A percentile compares a stretch with the other conserved stretches of the same genome.
These are phyloP conservation scores for Lycopodina hypogea DNA, from an alignment of 37 sponge, comb jelly and placozoan species.

Conservation along the genomic window DNA sequence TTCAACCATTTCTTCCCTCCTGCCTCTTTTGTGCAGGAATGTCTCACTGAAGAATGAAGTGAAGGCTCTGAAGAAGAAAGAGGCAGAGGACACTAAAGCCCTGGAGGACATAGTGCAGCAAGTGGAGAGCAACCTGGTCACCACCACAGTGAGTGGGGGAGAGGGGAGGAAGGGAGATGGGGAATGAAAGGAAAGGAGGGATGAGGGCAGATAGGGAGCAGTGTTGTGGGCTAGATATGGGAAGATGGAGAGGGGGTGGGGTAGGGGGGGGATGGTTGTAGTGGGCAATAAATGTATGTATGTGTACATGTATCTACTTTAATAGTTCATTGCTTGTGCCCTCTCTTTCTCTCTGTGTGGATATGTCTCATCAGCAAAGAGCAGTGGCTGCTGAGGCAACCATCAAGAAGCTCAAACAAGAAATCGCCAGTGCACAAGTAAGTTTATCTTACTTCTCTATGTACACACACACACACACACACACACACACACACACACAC, in stretches of 20 bases:
- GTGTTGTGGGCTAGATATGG: background rate
- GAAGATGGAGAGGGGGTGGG: background rate
- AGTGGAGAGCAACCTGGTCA: slow-evolving; percentile 67
- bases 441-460: background rate
- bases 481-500: background rate
- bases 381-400: slow-evolving; percentile 52
- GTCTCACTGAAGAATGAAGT: slow-evolving; percentile 36
- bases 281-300: background rate
- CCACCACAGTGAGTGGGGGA: slow-evolving; percentile 54
- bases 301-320: background rate
- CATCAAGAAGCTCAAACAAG: slow-evolving; percentile 51
- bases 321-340: background rate
- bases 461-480: background rate
- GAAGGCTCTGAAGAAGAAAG: slow-evolving; percentile 69
- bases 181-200: background rate
- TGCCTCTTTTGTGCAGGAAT: slow-evolving; percentile 52
- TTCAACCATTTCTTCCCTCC: no score
- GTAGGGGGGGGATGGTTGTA: background rate
- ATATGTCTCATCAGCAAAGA: slow-evolving; percentile 39
- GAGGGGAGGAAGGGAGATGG: background rate
- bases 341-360: background rate
- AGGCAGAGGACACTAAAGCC: slow-evolving; percentile 71
- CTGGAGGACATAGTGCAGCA: slow-evolving; percentile 77
- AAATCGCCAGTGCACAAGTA: slow-evolving; percentile 46
- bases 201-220: background rate